Percentiles rank a stretch among this genome's conserved stretches.
phyloP scores from a whole-genome alignment of 2,888 invertebrate species.

The Phorcus lineatus region DNA sequence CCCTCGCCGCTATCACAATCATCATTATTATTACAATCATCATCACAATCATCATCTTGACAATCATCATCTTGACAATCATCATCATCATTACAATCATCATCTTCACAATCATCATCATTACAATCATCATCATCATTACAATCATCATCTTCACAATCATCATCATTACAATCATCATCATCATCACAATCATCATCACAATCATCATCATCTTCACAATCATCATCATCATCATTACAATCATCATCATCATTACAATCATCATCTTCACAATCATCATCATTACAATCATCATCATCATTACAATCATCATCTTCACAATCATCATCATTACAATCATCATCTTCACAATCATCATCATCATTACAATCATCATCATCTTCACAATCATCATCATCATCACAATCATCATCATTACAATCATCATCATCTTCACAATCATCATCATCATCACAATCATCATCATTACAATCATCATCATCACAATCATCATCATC shows the following conservation, averaged over 20 bases:
- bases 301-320: background rate
- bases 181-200: background rate
- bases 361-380: too few species aligned
- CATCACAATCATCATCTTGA: background rate
- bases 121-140: conserved; percentile 5
- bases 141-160: background rate
- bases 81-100: background rate
- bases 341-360: too few species aligned
- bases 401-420: too few species aligned
- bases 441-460: background rate
- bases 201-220: background rate
- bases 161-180: background rate
- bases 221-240: conserved; percentile 6
- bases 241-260: conserved; percentile 5
- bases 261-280: background rate
- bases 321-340: too few species aligned
- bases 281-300: background rate
- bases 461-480: background rate
- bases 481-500: background rate
- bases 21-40: background rate
- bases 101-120: background rate
- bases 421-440: background rate
- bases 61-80: background rate
- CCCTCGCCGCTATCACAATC: background rate
- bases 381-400: too few species aligned